A percentile compares a stretch with the other conserved stretches of the same genome.
Evolutionary conservation across 2,888 invertebrate genomes (phyloP).

Genomic region (Onchidella celtica): DNA sequence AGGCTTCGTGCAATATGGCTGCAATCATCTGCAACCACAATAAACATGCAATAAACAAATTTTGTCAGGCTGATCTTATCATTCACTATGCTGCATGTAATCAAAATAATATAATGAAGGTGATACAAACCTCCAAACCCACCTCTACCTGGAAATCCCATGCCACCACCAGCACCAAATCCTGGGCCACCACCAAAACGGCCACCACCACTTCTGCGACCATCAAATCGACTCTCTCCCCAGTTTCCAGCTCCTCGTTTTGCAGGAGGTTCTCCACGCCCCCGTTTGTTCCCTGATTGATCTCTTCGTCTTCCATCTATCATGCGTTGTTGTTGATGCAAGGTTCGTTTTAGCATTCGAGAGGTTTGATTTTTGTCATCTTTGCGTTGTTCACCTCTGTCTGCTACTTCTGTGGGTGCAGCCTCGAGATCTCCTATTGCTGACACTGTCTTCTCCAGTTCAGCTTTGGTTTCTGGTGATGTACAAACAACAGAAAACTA

Average conservation of each 20-base stretch:
- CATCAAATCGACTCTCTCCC: conserved; percentile 3
- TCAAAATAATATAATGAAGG: no score
- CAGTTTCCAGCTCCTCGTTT: conserved; percentile 34
- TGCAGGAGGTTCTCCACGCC: conserved; percentile 34
- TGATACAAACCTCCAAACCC: background rate
- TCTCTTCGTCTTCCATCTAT: conserved; percentile 9
- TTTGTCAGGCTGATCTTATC: no score
- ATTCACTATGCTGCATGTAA: no score
- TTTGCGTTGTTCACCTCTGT: conserved; percentile 40
- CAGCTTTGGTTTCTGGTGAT: conserved; percentile 27
- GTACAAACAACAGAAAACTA: background rate
- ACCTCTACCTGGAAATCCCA: background rate
- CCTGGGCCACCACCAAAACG: background rate
- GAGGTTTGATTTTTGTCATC: conserved; percentile 28
- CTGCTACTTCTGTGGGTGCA: conserved; percentile 44
- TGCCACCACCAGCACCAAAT: background rate
- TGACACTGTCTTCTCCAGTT: conserved; percentile 34
- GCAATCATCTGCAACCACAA: no score
- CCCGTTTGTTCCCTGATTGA: conserved; percentile 10
- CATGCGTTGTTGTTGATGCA: conserved; percentile 26
- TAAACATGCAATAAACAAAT: no score
- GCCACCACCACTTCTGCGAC: conserved; percentile 20
- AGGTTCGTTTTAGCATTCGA: conserved; percentile 32
- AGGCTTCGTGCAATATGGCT: no score
- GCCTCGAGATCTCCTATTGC: conserved; percentile 23